Percentiles rank a stretch among this genome's conserved stretches.
phyloP scores from a whole-genome alignment of 2,797 vertebrate genomes.

The Tangara arthus region DNA sequence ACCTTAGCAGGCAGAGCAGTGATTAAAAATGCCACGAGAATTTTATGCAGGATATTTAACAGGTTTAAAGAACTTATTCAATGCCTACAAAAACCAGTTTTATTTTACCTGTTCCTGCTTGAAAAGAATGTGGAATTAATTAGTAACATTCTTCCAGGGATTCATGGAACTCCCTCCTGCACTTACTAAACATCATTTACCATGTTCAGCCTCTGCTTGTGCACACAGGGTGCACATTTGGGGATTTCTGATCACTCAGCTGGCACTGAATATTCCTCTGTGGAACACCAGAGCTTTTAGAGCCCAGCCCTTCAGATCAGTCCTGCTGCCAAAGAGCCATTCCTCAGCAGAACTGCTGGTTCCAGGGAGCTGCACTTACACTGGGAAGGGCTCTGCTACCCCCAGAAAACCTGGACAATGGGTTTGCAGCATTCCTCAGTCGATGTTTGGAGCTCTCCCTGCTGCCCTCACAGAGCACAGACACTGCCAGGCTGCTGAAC shows the following conservation, averaged over 20 bases:
- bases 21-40: neutral
- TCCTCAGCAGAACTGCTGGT: neutral
- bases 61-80: neutral
- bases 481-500: neutral
- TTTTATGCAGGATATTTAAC: neutral
- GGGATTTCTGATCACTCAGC: neutral
- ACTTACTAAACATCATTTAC: neutral
- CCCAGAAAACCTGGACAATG: neutral
- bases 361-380: neutral
- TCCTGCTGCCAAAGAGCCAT: neutral
- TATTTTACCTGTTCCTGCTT: neutral
- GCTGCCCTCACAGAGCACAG: neutral
- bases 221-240: neutral
- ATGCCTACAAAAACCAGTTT: neutral
- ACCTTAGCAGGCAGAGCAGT: neutral
- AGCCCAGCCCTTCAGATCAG: neutral
- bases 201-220: neutral
- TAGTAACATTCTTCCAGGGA: neutral
- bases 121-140: neutral
- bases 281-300: neutral
- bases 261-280: neutral
- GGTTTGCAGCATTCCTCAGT: neutral
- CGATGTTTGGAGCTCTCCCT: neutral
- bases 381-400: neutral
- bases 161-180: neutral